Evolutionary conservation across 2,888 invertebrate species (phyloP).

Genomic region (Tenthredo amoena): DNA sequence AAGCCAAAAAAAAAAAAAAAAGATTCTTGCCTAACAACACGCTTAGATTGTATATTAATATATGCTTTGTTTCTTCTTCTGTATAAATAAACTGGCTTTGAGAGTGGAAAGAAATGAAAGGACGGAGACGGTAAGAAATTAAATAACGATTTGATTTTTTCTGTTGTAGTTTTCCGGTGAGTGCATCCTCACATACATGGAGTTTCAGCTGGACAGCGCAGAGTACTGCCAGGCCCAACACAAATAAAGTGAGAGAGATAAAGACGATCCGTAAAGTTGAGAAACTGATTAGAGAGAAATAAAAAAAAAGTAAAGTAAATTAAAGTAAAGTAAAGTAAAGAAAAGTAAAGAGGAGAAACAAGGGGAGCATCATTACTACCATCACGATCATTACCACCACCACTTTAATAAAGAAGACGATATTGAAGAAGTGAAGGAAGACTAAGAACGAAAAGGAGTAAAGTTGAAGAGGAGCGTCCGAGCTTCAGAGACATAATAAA

Average conservation of each 20-base stretch:
- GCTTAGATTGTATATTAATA: background rate
- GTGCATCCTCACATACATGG: slow-evolving; percentile 97
- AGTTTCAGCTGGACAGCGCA: slow-evolving; percentile 99
- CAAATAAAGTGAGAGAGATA: slow-evolving; percentile 85
- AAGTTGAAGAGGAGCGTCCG: background rate
- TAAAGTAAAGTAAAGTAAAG: background rate
- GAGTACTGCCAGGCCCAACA: slow-evolving; percentile 99
- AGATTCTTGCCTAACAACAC: slow-evolving; percentile 20
- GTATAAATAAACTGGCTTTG: background rate
- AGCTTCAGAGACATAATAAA: background rate
- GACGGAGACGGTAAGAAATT: background rate
- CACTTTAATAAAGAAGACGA: background rate
- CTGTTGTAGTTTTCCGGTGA: slow-evolving; percentile 89
- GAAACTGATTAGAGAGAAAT: slow-evolving; percentile 33
- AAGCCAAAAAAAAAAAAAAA: slow-evolving; percentile 15
- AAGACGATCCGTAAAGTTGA: slow-evolving; percentile 29
- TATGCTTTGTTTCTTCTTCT: background rate
- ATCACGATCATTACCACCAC: background rate
- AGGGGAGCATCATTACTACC: background rate
- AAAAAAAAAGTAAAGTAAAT: slow-evolving; percentile 20
- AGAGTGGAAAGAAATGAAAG: background rate
- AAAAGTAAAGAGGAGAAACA: background rate
- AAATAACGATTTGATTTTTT: slow-evolving; percentile 59
- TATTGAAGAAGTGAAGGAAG: background rate
- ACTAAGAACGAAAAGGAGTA: background rate